Conservation (phyloP, 2,888 invertebrate genomes). For the Apocheima hispidaria region DNA sequence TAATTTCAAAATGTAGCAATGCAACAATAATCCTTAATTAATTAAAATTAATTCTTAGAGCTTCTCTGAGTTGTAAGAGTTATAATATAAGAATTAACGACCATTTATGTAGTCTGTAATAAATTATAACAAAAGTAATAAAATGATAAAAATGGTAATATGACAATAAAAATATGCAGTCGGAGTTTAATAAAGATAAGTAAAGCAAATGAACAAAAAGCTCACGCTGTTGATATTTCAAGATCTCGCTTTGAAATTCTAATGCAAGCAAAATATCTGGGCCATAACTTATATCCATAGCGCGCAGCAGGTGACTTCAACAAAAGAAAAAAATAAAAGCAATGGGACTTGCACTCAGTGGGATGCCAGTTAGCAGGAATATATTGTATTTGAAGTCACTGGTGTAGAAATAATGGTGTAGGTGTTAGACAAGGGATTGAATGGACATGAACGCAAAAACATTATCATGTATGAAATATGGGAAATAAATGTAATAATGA, state of each 20-base stretch:
- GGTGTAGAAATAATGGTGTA: slow-evolving; percentile 36
- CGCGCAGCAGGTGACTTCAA: slow-evolving; percentile 66
- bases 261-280: slow-evolving; percentile 51
- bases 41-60: too few relatives aligned
- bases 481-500: background rate
- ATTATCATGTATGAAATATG: slow-evolving; percentile 11
- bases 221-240: slow-evolving; percentile 31
- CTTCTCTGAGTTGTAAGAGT: too few relatives aligned
- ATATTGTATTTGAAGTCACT: slow-evolving; percentile 34
- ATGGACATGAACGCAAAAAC: slow-evolving; percentile 15
- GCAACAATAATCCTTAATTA: too few relatives aligned
- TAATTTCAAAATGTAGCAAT: too few relatives aligned
- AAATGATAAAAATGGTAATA: background rate
- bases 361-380: slow-evolving; percentile 51
- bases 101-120: background rate
- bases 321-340: slow-evolving; percentile 47
- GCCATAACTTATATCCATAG: slow-evolving; percentile 60
- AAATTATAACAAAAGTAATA: background rate
- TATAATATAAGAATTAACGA: too few relatives aligned
- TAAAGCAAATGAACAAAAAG: slow-evolving; percentile 16
- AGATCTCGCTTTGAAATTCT: slow-evolving; percentile 40
- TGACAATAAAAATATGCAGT: background rate
- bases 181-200: slow-evolving; percentile 13
- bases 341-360: slow-evolving; percentile 45
- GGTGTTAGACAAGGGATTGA: slow-evolving; percentile 26